phyloP scores from a whole-genome alignment of 1,140 invertebrate genomes.

The Calliopsis andreniformis region DNA sequence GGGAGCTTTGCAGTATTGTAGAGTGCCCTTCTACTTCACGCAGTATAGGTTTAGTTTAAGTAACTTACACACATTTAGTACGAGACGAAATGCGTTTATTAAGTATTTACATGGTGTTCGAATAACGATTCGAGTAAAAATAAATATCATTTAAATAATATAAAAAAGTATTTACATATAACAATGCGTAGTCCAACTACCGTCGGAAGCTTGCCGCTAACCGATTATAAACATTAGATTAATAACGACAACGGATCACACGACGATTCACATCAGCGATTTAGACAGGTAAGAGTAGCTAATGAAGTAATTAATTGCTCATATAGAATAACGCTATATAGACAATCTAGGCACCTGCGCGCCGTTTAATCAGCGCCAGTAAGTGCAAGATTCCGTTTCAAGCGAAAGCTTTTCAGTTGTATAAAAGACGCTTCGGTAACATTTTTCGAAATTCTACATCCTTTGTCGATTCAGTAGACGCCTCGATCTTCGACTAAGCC shows the following conservation, averaged over 20 bases:
- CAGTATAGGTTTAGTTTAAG: too few species aligned
- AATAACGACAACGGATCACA: slow-evolving; percentile 57
- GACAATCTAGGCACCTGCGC: slow-evolving; percentile 1
- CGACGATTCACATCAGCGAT: slow-evolving; percentile 28
- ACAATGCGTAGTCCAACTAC: slow-evolving; percentile 51
- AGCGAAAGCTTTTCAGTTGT: slow-evolving; percentile 28
- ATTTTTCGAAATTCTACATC: not conserved
- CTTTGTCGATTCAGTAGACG: not conserved
- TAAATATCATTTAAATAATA: slow-evolving; percentile 70
- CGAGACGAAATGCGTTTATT: slow-evolving; percentile 60
- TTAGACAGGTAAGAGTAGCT: slow-evolving; percentile 33
- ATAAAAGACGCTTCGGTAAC: not conserved
- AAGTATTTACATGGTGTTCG: slow-evolving; percentile 63
- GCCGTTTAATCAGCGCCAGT: slow-evolving; percentile 4
- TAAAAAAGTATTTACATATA: slow-evolving; percentile 68
- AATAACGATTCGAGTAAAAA: slow-evolving; percentile 62
- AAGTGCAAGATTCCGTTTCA: slow-evolving; percentile 24
- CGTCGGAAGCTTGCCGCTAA: slow-evolving; percentile 42
- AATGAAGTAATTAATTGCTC: slow-evolving; percentile 26
- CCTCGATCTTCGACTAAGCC: not conserved
- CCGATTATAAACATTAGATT: slow-evolving; percentile 60
- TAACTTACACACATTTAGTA: not conserved
- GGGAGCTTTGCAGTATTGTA: too few species aligned
- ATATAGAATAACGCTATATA: slow-evolving; percentile 1
- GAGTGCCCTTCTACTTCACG: too few species aligned